Percentiles rank a stretch among this genome's conserved stretches.
phyloP scores from a whole-genome alignment of 1,140 invertebrate genomes.

The Heterodera carotae region DNA sequence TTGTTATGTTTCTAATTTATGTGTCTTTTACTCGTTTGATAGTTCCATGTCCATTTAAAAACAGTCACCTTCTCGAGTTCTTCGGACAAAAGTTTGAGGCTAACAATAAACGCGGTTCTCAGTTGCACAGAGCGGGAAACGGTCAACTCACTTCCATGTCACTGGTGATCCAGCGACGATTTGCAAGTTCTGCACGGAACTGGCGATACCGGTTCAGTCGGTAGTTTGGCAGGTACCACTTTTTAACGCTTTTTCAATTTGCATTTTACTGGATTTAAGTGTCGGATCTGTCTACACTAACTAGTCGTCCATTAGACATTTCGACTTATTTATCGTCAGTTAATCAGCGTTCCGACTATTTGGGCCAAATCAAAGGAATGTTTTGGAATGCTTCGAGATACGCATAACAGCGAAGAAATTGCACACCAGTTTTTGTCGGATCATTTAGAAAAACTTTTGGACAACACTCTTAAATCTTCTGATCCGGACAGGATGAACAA shows the following conservation, averaged over 20 bases:
- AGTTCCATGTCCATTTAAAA: too few relatives aligned
- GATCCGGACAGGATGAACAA: constrained; percentile 72
- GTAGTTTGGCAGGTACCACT: constrained; percentile 14
- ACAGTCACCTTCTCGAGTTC: constrained; percentile 83
- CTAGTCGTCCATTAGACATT: constrained; percentile 43
- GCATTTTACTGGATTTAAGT: background rate
- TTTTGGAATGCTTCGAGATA: constrained; percentile 68
- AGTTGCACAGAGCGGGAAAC: constrained; percentile 37
- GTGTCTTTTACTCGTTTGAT: too few relatives aligned
- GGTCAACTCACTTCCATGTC: constrained; percentile 20
- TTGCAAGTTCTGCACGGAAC: background rate
- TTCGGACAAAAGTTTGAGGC: constrained; percentile 50
- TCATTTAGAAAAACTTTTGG: constrained; percentile 52
- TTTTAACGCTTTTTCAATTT: background rate
- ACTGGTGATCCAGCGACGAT: background rate
- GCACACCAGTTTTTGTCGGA: constrained; percentile 56
- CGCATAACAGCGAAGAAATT: constrained; percentile 66
- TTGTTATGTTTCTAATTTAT: too few relatives aligned
- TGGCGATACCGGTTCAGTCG: constrained; percentile 16
- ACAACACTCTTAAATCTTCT: constrained; percentile 44
- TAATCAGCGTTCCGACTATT: constrained; percentile 80
- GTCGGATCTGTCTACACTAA: constrained; percentile 15
- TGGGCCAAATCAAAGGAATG: constrained; percentile 79
- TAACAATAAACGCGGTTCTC: constrained; percentile 59
- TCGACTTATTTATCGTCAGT: constrained; percentile 78